A percentile compares a stretch with the other conserved stretches of the same genome.
phyloP scores from a whole-genome alignment of 2,888 invertebrate species.

The Masnerella sp. region DNA sequence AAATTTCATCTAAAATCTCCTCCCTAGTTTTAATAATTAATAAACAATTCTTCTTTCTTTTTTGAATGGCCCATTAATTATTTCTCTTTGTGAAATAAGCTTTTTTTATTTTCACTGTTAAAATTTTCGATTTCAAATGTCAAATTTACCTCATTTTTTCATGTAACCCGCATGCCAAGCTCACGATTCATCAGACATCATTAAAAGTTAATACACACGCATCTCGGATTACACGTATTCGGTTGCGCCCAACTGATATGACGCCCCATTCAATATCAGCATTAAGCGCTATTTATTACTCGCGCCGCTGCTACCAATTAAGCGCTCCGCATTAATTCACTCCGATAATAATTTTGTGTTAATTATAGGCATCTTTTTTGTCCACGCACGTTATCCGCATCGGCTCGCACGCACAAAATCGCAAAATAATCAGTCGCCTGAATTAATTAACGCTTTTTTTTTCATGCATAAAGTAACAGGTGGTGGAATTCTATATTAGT shows the following conservation, averaged over 20 bases:
- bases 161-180: not conserved
- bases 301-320: conserved; percentile 54
- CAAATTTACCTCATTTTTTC: not conserved
- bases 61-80: too few species aligned
- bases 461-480: conserved; percentile 17
- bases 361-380: conserved; percentile 45
- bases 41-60: too few species aligned
- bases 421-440: conserved; percentile 35
- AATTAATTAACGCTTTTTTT: conserved; percentile 34
- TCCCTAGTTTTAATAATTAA: too few species aligned
- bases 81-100: too few species aligned
- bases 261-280: conserved; percentile 44
- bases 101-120: too few species aligned
- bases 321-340: conserved; percentile 41
- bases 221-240: conserved; percentile 31
- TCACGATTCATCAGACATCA: conserved; percentile 2
- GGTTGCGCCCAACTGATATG: conserved; percentile 36
- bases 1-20: too few species aligned
- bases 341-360: conserved; percentile 52
- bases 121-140: too few species aligned
- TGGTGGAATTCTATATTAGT: not conserved
- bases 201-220: conserved; percentile 47
- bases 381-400: conserved; percentile 6
- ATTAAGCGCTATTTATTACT: conserved; percentile 55
- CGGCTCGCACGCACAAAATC: conserved; percentile 1